Percentiles rank a stretch among this genome's conserved stretches.
Conservation (phyloP, 2,888 invertebrate species). For the Agrotis exclamationis region DNA sequence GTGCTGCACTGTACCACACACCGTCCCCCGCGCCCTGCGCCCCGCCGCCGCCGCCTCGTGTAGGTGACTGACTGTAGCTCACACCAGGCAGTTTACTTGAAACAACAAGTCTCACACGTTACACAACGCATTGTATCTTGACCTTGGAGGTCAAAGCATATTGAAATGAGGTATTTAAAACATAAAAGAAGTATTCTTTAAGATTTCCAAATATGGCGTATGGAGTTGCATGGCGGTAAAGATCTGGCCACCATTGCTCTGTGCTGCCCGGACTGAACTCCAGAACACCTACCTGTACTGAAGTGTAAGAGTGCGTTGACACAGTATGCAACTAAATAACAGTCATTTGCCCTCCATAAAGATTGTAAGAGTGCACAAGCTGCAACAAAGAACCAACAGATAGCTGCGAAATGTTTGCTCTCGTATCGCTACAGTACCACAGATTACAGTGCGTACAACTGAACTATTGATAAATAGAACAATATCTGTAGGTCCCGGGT, state of each 20-base stretch:
- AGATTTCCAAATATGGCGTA: constrained; percentile 31
- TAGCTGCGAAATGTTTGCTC: constrained; percentile 16
- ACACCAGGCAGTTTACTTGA: constrained; percentile 28
- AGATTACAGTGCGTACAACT: background rate
- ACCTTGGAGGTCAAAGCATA: constrained; percentile 54
- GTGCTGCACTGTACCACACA: constrained; percentile 11
- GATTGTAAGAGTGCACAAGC: constrained; percentile 32
- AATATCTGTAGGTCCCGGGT: constrained; percentile 26
- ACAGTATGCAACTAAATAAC: constrained; percentile 37
- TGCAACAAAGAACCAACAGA: constrained; percentile 28
- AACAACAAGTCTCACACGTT: constrained; percentile 42
- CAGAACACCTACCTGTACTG: background rate
- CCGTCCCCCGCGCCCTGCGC: background rate
- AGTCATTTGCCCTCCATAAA: constrained; percentile 36
- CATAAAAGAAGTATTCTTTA: constrained; percentile 33
- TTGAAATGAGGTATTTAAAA: constrained; percentile 49
- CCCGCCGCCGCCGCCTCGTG: constrained; percentile 7
- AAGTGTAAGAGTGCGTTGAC: constrained; percentile 29
- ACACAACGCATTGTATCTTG: constrained; percentile 55
- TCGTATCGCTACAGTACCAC: background rate
- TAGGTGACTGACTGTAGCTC: constrained; percentile 23
- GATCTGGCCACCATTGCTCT: background rate
- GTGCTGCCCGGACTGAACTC: background rate
- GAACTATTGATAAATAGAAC: background rate
- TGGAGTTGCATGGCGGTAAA: background rate